A percentile compares a stretch with the other conserved stretches of the same genome.
Conservation (phyloP, 2,888 invertebrate species). For the Plebejus anna region DNA sequence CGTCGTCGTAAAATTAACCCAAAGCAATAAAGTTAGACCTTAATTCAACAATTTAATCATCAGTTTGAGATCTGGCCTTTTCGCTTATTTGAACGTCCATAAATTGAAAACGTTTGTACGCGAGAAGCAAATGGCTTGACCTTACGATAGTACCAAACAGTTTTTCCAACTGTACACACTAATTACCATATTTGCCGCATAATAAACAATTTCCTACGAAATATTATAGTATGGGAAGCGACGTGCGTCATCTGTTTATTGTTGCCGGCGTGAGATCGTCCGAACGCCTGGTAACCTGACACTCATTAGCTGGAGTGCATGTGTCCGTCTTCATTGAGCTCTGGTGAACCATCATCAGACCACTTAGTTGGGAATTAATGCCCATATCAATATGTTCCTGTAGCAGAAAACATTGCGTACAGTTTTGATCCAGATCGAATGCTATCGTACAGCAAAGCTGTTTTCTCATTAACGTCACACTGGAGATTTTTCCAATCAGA, state of each 20-base stretch:
- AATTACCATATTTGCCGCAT: neutral
- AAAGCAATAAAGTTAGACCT: neutral
- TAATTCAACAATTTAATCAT: neutral
- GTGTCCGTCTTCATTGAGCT: slow-evolving; percentile 9
- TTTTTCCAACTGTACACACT: neutral
- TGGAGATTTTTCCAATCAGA: too few relatives aligned
- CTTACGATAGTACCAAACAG: neutral
- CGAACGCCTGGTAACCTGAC: neutral
- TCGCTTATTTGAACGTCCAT: too few relatives aligned
- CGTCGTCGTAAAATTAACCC: neutral
- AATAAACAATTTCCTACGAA: slow-evolving; percentile 17
- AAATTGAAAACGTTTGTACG: too few relatives aligned
- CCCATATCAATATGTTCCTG: neutral
- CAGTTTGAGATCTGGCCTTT: neutral
- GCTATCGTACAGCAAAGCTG: neutral
- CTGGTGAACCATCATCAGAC: neutral
- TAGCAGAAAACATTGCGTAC: neutral
- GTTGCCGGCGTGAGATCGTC: slow-evolving; percentile 22
- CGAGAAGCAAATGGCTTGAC: neutral
- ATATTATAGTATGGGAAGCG: slow-evolving; percentile 6
- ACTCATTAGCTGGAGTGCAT: slow-evolving; percentile 13
- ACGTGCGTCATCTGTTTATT: slow-evolving; percentile 21
- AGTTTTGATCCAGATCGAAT: neutral
- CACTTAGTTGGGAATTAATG: neutral
- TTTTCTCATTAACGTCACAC: too few relatives aligned